Base-by-base conservation (phyloP, 2,888 invertebrate species). In the Parthenolecanium corni region DNA sequence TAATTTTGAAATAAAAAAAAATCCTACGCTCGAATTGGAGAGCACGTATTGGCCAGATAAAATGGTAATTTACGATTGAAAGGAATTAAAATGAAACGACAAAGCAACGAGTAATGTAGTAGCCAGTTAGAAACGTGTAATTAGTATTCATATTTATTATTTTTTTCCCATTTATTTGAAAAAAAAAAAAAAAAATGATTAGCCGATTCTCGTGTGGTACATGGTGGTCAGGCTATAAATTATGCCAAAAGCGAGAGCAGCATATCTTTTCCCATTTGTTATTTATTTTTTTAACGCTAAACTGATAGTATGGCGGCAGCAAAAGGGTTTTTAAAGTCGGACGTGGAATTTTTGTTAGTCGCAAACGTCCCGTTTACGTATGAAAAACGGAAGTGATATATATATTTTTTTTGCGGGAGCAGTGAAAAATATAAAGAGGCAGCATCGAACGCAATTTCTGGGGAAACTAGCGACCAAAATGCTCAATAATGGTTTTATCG, bases 381-480 rank as follows among this genome's bases (percentile, higher is more conserved):
- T 58, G 58, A 58, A 58, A 58, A 58, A 58, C 58, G 58, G 58
- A 58, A 58, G 58, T 58, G 58, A 58, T 58, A 58, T 58, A 47
- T 57, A 47, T 58, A 47, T 58, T 58, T 58, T 58, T 58, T 58
- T 58, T 58, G 49, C 58, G 58, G 49, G 58, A 58, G 58, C 21
- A 49, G 58, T 58, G 49, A 49, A 58, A 58, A 58, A 58, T n/a
- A n/a, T 58, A 58, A 58, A 49, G n/a, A n/a, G 58, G 58, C 47
- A 47, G 58, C 47, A 58, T 58, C 58, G 58, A 58, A 49, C 58
- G 49, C 64, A 66, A 38, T 65, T 53, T 20, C 79, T 79, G 0
- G 75, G 75, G 65, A 93, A 82, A 68, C 83, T 84, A 57, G 89
- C 85, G 1, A 83, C 79, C 38, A 93, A 73, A 1, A 93, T 78